phyloP scores from a whole-genome alignment of 2,113 vertebrate genomes.

The Glaucomys volans region DNA sequence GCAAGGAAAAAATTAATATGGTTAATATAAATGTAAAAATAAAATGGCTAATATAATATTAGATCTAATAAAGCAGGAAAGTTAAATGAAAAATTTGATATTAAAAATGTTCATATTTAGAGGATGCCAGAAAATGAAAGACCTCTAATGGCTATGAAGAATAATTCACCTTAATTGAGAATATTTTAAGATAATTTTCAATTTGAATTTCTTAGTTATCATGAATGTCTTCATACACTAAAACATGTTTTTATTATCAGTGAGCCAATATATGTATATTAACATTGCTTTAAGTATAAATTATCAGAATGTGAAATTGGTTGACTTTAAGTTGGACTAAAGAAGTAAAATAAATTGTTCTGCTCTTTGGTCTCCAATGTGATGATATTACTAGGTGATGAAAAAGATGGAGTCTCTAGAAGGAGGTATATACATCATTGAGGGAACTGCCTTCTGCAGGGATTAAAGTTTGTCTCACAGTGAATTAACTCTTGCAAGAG shows the following conservation, averaged over 20 bases:
- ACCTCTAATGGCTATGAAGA: background rate
- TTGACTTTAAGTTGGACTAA: background rate
- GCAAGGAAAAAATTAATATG: background rate
- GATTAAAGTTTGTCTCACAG: too few relatives aligned
- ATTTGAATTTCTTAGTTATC: background rate
- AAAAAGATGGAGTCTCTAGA: too few relatives aligned
- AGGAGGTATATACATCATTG: background rate
- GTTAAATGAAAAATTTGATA: background rate
- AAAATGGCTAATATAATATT: background rate
- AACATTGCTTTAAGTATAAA: background rate
- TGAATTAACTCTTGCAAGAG: background rate
- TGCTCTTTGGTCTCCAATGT: too few relatives aligned
- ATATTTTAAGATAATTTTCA: background rate
- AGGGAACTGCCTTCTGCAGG: too few relatives aligned
- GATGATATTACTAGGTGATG: too few relatives aligned
- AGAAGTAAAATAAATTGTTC: background rate
- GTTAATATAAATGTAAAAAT: constrained; percentile 1
- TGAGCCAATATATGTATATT: background rate
- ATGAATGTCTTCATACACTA: background rate
- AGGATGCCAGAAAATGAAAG: background rate
- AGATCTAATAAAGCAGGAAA: background rate
- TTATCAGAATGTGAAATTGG: background rate
- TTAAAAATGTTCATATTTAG: background rate
- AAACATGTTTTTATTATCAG: background rate
- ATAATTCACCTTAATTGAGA: background rate